Evolutionary conservation across 2,797 vertebrate species (phyloP), one percentile per base, ranked within the genome.

Genomic region (Sciaenops ocellatus): DNA sequence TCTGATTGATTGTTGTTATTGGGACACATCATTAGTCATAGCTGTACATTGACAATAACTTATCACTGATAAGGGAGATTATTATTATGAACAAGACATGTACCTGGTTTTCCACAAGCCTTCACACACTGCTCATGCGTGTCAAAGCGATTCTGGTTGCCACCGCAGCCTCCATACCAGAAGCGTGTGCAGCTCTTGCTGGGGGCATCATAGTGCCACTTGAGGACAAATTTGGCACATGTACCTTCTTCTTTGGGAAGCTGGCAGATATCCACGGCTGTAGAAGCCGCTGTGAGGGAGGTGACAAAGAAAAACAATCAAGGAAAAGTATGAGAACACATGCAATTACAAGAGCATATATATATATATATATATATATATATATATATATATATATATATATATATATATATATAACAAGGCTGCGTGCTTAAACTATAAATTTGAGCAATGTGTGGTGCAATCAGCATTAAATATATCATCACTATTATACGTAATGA

Each of bases 81-180:
- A 17, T 10, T 38, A 24, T 8, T 17, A 16, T 13, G 22, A 68
- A 44, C 0, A 28, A 20, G 1, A 67, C 20, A 60, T 4, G 8
- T 89, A 99, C 98, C 98, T 81, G 94, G 78, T 85, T 92, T 93
- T 74, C 86, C 51, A 85, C 98, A 99, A 52, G 96, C 71, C 62
- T 92, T 95, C 89, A 95, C 92, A 93, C 98, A 99, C 89, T 98
- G 94, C 69, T 95, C 94, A 80, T 97, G 95, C 0, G 96, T 96
- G 34, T 95, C 56, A 20, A 99, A 99, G 86, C 96, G 95, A 89
- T 99, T 99, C 77, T 95, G 93, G 3, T 99, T 99, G 38, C 98
- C 98, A 0, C 95, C 96, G 0, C 98, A 99, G 80, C 97, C 96
- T 3, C 98, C 96, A 0, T 98, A 98, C 98, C 98, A 99, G 96